Evolutionary conservation across 2,888 invertebrate genomes (phyloP).

Genomic region (Polietes domitor): DNA sequence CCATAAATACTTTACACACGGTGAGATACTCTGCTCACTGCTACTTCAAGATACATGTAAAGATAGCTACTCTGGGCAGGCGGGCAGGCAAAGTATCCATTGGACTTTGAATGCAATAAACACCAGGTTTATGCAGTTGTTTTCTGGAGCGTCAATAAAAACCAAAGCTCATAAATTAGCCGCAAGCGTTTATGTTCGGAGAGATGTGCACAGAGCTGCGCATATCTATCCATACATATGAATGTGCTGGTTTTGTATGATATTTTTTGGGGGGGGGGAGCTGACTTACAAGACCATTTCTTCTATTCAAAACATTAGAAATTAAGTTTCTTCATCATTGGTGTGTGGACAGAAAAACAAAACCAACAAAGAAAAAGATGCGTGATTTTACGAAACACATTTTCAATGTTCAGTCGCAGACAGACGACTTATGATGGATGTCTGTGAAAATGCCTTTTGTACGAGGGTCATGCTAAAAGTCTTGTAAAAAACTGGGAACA

Average conservation of each 20-base stretch:
- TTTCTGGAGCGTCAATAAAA: slow-evolving; percentile 11
- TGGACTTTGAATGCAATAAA: slow-evolving; percentile 6
- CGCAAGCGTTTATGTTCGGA: slow-evolving; percentile 47
- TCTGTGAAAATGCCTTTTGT: not conserved
- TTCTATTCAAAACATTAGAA: too few species aligned
- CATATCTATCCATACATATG: too few species aligned
- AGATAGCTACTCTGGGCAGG: not conserved
- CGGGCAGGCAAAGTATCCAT: too few species aligned
- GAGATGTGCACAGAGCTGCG: not conserved
- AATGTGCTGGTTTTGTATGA: too few species aligned
- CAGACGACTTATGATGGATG: not conserved
- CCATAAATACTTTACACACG: not conserved
- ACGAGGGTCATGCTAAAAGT: not conserved
- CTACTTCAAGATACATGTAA: not conserved
- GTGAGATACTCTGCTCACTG: not conserved
- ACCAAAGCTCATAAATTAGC: slow-evolving; percentile 61
- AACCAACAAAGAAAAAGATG: not conserved
- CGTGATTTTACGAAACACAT: slow-evolving; percentile 6
- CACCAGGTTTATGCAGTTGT: not conserved
- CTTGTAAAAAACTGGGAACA: too few species aligned
- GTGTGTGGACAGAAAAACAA: too few species aligned
- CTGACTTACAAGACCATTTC: too few species aligned
- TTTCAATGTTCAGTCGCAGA: not conserved
- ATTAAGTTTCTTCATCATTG: too few species aligned
- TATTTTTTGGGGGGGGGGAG: too few species aligned